Percentiles rank a stretch among this genome's conserved stretches.
phyloP scores from a whole-genome alignment of 2,888 invertebrate genomes.

The Cheilosia grossa region DNA sequence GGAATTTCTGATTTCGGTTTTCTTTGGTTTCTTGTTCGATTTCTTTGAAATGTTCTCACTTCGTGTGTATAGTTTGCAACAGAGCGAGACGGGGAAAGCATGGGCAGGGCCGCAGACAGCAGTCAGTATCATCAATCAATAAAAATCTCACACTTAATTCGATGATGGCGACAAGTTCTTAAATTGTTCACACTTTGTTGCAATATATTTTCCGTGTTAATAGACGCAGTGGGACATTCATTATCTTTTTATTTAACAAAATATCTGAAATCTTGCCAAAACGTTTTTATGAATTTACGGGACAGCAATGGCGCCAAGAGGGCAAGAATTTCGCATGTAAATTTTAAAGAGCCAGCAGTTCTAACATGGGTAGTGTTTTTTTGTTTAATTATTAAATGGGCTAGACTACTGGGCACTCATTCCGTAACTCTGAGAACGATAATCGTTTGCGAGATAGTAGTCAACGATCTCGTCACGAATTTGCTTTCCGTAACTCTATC shows the following conservation, averaged over 20 bases:
- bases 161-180: constrained; percentile 52
- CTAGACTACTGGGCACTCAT: too few species aligned
- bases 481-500: too few species aligned
- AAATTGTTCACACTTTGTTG: constrained; percentile 34
- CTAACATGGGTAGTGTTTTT: too few species aligned
- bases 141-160: constrained; percentile 55
- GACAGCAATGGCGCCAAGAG: constrained; percentile 36
- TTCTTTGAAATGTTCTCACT: constrained; percentile 31
- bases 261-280: constrained; percentile 49
- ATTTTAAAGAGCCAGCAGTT: not conserved
- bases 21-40: constrained; percentile 14
- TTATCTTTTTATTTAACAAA: constrained; percentile 10
- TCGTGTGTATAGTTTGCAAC: constrained; percentile 18
- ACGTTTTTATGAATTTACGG: constrained; percentile 30
- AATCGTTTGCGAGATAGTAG: too few species aligned
- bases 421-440: too few species aligned
- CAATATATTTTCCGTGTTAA: not conserved
- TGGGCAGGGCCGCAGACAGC: not conserved
- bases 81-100: constrained; percentile 15
- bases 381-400: too few species aligned
- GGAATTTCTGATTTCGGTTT: constrained; percentile 18
- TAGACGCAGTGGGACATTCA: not conserved
- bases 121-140: constrained; percentile 55
- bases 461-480: too few species aligned
- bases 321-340: not conserved